phyloP scores from a whole-genome alignment of 2,797 vertebrate genomes.

The Pangasius larnaudii region DNA sequence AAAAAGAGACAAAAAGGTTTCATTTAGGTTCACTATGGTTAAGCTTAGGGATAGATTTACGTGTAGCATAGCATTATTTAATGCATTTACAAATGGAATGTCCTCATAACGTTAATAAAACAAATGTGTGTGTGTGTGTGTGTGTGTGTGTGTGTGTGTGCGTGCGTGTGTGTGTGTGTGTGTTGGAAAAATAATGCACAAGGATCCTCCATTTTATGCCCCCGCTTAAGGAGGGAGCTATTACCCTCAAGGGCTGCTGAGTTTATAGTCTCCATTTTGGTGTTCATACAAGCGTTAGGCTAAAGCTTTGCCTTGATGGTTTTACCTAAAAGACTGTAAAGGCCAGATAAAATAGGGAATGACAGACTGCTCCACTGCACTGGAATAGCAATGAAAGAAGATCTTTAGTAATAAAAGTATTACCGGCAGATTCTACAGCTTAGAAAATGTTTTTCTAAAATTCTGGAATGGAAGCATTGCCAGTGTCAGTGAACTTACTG shows the following conservation, averaged over 20 bases:
- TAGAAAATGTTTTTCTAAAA: neutral
- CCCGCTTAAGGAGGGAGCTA: slow-evolving; percentile 66
- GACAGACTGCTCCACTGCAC: slow-evolving; percentile 41
- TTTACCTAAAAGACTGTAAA: slow-evolving; percentile 65
- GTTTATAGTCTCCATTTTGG: slow-evolving; percentile 66
- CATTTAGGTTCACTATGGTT: neutral
- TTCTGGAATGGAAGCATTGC: neutral
- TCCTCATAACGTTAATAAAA: slow-evolving; percentile 72
- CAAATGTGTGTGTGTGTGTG: slow-evolving; percentile 56
- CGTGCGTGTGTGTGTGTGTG: slow-evolving; percentile 73
- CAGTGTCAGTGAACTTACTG: slow-evolving; percentile 18
- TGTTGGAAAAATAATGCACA: slow-evolving; percentile 47
- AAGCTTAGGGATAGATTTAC: neutral
- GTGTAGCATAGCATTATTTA: neutral
- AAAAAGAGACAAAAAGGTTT: neutral
- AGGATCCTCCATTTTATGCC: slow-evolving; percentile 68
- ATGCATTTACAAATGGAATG: neutral
- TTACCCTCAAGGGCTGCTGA: slow-evolving; percentile 65
- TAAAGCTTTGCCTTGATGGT: slow-evolving; percentile 62
- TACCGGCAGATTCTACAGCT: slow-evolving; percentile 27
- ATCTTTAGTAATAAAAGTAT: slow-evolving; percentile 35
- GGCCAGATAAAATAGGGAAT: slow-evolving; percentile 59
- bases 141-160: too few species aligned
- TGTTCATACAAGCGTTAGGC: slow-evolving; percentile 67
- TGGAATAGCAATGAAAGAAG: slow-evolving; percentile 42